These are phyloP conservation scores for Hippocampus kuda DNA, from an alignment of 2,797 vertebrate genomes.

Conservation along the genomic window DNA sequence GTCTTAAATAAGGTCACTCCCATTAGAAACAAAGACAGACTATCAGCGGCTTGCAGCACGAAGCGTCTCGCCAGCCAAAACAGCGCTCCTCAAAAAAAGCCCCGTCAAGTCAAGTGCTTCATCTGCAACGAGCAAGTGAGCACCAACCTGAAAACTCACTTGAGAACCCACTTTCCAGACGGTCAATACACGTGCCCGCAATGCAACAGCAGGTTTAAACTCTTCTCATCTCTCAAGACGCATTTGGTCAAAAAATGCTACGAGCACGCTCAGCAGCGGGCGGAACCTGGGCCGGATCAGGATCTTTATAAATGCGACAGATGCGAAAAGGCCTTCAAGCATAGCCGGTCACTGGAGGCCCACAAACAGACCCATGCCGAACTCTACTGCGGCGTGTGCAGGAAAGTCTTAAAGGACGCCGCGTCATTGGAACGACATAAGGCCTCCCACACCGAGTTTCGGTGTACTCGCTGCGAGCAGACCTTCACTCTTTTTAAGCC, in stretches of 20 bases:
- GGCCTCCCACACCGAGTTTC: constrained; percentile 40
- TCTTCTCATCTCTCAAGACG: constrained; percentile 25
- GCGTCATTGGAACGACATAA: constrained; percentile 38
- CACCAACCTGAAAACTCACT: constrained; percentile 28
- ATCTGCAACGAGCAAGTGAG: constrained; percentile 38
- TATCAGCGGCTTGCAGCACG: rapidly evolving
- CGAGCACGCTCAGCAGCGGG: constrained; percentile 24
- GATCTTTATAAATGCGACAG: constrained; percentile 36
- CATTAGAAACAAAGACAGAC: not conserved
- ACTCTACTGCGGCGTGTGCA: constrained; percentile 49
- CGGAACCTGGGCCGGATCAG: not conserved
- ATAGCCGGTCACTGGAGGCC: constrained; percentile 35
- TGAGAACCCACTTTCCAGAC: constrained; percentile 48
- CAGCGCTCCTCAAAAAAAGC: not conserved
- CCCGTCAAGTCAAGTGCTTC: constrained; percentile 23
- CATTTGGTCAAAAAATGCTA: constrained; percentile 47
- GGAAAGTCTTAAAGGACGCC: constrained; percentile 37
- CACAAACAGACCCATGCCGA: constrained; percentile 46
- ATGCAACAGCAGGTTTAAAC: constrained; percentile 34
- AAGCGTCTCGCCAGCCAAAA: not conserved
- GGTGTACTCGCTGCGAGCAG: constrained; percentile 47
- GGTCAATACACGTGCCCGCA: constrained; percentile 39
- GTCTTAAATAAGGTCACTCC: constrained; percentile 9
- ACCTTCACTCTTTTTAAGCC: constrained; percentile 42
- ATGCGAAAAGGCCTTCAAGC: constrained; percentile 35